Base-by-base conservation (phyloP, 1,140 invertebrate species). In the Trichonephila inaurata region DNA sequence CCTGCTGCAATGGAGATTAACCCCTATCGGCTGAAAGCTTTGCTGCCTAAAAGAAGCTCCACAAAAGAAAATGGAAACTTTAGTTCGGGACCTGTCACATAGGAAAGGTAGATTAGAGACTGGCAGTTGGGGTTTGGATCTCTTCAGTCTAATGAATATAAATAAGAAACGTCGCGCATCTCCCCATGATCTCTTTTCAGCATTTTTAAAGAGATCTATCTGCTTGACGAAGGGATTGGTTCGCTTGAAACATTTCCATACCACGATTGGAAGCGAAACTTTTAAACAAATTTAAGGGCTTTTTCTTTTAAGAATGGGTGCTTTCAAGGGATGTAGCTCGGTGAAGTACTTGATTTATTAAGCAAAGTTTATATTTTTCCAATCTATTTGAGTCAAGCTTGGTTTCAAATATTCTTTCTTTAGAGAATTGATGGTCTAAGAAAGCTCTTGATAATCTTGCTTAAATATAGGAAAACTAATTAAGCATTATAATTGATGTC, bases 11-110 rank as follows among this genome's bases (percentile, higher is more conserved):
- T 28, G 33, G 72, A 77, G 72, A 77, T 33, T 40, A 77, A 77
- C 28, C 72, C 72, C 72, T 40, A 77, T 77, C 28, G 28, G 28
- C 33, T 77, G 72, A 77, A 77, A 77, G 28, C 28, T 14, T 18
- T 77, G 16, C 28, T 40, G 28, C 72, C 28, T 77, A 77, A 77
- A 77, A 40, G 28, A 77, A 28, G 72, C 72, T 77, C 33, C 28
- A 77, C 72, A 77, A 77, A 77, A 77, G 72, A 77, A 77, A 77
- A 77, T 77, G 28, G 72, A 77, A 77, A 77, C 72, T 77, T 77
- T 77, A 18, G 72, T 77, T 77, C 72, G 28, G 72, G 72, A 77
- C 28, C 72, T 77, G 72, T 77, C 72, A 77, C 72, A 77, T 24
- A 77, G 72, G 72, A 28, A 77, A 40, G 72, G 72, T 18, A 77